Conservation (phyloP, 2,113 vertebrate species). For the Setophaga kirtlandii region DNA sequence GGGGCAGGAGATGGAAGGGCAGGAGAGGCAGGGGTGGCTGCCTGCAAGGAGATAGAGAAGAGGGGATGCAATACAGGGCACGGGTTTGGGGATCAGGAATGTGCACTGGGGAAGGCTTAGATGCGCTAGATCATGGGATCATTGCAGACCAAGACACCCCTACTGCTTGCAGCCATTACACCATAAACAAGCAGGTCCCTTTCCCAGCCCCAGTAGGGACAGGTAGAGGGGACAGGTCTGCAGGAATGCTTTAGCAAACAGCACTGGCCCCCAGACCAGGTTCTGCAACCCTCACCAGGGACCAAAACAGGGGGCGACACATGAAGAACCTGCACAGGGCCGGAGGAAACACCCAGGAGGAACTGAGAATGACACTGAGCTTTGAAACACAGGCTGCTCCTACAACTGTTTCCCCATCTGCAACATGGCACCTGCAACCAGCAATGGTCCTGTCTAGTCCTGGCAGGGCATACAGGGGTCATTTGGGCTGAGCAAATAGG, state of each 20-base stretch:
- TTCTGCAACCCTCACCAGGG: background rate
- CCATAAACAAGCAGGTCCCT: background rate
- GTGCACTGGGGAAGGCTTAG: background rate
- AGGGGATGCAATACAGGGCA: background rate
- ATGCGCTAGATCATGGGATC: background rate
- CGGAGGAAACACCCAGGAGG: background rate
- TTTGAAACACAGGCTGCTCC: background rate
- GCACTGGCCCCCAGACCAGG: fast-evolving
- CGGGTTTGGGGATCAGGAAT: background rate
- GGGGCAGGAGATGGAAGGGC: background rate
- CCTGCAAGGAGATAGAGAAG: slow-evolving; percentile 6
- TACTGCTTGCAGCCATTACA: background rate
- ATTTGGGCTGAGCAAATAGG: background rate
- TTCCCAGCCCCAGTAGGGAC: background rate
- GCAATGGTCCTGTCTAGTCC: background rate
- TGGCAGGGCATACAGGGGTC: background rate
- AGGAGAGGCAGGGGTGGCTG: background rate
- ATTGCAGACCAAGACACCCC: background rate
- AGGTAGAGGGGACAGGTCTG: background rate
- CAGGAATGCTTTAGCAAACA: background rate
- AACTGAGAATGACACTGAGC: background rate
- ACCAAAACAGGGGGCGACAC: background rate
- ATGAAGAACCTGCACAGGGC: fast-evolving
- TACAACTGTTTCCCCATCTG: background rate
- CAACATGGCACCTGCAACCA: background rate